Base-by-base conservation (phyloP, 2,113 vertebrate genomes). In the Aramus guarauna region DNA sequence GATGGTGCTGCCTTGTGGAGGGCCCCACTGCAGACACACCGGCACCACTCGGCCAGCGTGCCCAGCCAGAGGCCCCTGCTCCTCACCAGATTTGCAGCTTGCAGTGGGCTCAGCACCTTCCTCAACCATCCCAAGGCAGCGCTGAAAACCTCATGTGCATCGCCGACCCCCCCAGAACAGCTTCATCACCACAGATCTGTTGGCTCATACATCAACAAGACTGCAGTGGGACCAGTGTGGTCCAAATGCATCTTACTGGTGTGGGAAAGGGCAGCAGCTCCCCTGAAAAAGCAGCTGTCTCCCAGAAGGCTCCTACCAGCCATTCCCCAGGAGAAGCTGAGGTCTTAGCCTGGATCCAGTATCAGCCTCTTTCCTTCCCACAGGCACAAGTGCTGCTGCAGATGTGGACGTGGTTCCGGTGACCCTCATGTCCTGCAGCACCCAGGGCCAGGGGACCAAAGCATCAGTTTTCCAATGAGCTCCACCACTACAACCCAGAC, bases 1-100 rank as follows among this genome's bases (percentile, higher is more conserved):
- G 97, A 95, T 96, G 76, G 68, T 94, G 75, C 85, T 94, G 94
- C 72, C 12, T 41, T 90, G 45, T 10, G 4, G 53, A 94, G 75
- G 27, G 27, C 55, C 47, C 39, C 0, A 0, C 21, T 45, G 26
- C 47, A 63, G 47, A 21, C 24, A 24, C 32, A 29, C 50, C 81
- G 68, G 32, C 69, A 21, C 62, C 2, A 1, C 34, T n/a, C 2
- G 0, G 34, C 26, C 32, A 2, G 4, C 4, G 29, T 50, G 27
- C 48, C 50, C 80, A 29, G 39, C n/a, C 77, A 72, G 50, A 45
- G 37, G 12, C 36, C 21, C n/a, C 56, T 29, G 52, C 53, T 66
- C 6, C 53, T 29, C 3, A 1, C 8, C 15, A 58, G 73, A 58
- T 29, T n/a, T 1, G 0, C 34, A 74, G 72, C 45, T 59, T 45